Percentiles rank a stretch among this genome's conserved stretches.
phyloP scores from a whole-genome alignment of 2,113 vertebrate species.

The Oriolus oriolus region DNA sequence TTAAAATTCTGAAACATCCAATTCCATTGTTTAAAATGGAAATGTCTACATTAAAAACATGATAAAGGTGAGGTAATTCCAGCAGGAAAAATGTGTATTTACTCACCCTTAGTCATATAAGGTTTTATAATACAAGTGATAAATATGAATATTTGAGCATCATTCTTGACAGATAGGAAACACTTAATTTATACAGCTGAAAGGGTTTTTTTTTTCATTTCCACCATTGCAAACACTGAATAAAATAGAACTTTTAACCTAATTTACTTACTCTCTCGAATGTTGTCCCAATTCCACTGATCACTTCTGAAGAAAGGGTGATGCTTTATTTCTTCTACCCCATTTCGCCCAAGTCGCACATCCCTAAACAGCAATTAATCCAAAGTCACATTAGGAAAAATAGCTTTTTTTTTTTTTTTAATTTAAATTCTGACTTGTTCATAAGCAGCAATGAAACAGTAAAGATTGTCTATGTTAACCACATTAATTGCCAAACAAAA shows the following conservation, averaged over 20 bases:
- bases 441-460: neutral
- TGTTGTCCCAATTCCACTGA: conserved; percentile 96
- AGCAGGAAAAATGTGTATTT: neutral
- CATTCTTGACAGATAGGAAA: neutral
- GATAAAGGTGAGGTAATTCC: neutral
- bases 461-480: neutral
- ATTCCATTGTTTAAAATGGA: neutral
- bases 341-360: conserved; percentile 92
- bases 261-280: conserved; percentile 90
- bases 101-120: neutral
- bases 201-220: neutral
- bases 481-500: neutral
- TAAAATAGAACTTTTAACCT: neutral
- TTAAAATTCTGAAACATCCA: neutral
- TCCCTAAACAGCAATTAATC: conserved; percentile 81
- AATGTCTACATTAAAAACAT: neutral
- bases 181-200: neutral
- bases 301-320: conserved; percentile 97
- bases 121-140: neutral
- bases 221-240: neutral
- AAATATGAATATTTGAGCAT: neutral
- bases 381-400: conserved; percentile 16
- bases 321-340: conserved; percentile 95
- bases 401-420: neutral
- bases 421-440: neutral